Percentiles rank a stretch among this genome's conserved stretches.
Evolutionary conservation across 2,113 vertebrate genomes (phyloP).

Genomic region (Tinamus guttatus): DNA sequence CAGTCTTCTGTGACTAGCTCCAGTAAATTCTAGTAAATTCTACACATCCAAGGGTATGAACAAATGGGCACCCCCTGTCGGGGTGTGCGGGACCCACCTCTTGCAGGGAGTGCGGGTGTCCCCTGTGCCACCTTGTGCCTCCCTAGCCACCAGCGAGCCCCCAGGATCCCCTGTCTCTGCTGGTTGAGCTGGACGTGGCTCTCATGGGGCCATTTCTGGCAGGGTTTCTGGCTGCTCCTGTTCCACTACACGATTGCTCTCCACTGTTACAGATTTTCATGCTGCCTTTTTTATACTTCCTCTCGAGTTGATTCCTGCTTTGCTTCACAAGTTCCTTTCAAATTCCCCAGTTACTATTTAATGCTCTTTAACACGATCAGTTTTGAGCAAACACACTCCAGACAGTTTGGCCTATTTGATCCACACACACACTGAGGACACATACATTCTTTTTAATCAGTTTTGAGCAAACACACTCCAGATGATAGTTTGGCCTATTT

Average conservation of each 20-base stretch:
- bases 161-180: not conserved
- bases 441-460: not conserved
- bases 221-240: not conserved
- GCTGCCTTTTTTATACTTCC: not conserved
- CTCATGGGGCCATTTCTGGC: not conserved
- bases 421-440: accelerated
- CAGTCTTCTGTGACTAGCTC: not conserved
- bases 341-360: not conserved
- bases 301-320: not conserved
- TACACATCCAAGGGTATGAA: accelerated
- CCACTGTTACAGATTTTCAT: not conserved
- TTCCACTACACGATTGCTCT: not conserved
- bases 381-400: not conserved
- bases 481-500: not conserved
- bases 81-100: accelerated
- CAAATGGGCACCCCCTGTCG: not conserved
- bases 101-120: not conserved
- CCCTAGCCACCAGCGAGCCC: not conserved
- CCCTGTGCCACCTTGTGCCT: not conserved
- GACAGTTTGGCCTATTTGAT: not conserved
- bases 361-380: not conserved
- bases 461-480: not conserved
- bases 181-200: accelerated
- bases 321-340: not conserved
- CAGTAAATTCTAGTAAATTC: not conserved